Evolutionary conservation across 1,140 invertebrate genomes (phyloP), one percentile per base, ranked within the genome.

Genomic region (Hirudo medicinalis): DNA sequence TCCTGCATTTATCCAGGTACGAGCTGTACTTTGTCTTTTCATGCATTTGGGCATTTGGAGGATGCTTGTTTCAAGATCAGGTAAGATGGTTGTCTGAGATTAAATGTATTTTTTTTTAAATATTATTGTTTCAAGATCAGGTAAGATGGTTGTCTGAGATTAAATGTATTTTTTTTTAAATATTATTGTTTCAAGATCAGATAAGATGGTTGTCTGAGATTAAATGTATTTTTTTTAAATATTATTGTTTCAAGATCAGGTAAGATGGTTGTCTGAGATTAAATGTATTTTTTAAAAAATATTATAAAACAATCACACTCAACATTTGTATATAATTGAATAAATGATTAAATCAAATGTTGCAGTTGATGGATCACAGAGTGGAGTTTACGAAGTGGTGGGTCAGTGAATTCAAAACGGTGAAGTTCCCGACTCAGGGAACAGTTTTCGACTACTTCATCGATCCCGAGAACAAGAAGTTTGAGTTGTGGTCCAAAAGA

Each of bases 371-470:
- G 2, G 92, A 96, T 81, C 92, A 92, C 87, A 86, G 92, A 67
- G 88, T 89, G 67, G 92, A 97, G 80, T 97, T 96, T 79, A 92
- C 90, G 15, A 96, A 97, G 85, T 97, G 94, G 94, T 98, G 92
- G 91, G 83, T 89, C 4, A 93, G 91, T 79, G 94, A 97, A 81
- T 97, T 96, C 80, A 97, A 97, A 82, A 90, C 89, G 57, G 85
- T 97, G 19, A 94, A 93, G 83, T 96, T 96, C 82, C 94, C 94
- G 0, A 77, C 79, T 29, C 78, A 79, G 54, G 83, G 82, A 11
- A 94, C 91, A 11, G 91, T 97, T 15, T 97, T 97, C 81, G 94
- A 97, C 83, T 96, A 91, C 80, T 97, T 88, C 77, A 90, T 97
- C 78, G 92, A 97, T 80, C 79, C 86, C 25, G 92, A 95, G 81